phyloP scores from a whole-genome alignment of 2,797 vertebrate species.

The Salarias fasciatus region DNA sequence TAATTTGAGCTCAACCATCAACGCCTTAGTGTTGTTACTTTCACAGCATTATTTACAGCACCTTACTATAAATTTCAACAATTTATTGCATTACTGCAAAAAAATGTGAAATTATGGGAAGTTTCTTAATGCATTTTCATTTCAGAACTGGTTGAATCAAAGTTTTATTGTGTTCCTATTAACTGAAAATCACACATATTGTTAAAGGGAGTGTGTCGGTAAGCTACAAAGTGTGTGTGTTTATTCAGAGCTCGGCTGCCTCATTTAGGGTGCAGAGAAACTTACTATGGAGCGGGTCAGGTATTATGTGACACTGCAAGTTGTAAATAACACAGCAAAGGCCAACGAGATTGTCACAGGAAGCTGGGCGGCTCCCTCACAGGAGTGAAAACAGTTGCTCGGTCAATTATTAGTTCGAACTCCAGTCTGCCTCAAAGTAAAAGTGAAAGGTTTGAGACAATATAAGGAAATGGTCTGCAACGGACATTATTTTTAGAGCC shows the following conservation, averaged over 20 bases:
- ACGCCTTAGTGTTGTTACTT: too few relatives aligned
- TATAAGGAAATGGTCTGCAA: too few relatives aligned
- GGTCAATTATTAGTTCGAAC: conserved; percentile 26
- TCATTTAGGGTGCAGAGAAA: not conserved
- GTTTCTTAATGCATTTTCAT: too few relatives aligned
- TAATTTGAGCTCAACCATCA: too few relatives aligned
- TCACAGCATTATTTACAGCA: too few relatives aligned
- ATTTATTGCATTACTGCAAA: too few relatives aligned
- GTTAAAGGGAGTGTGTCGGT: not conserved
- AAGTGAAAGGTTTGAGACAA: conserved; percentile 1
- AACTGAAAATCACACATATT: too few relatives aligned
- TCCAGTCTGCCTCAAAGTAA: conserved; percentile 13
- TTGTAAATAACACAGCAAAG: conserved; percentile 35
- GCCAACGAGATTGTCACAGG: conserved; percentile 3
- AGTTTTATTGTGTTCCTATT: too few relatives aligned
- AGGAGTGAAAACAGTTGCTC: conserved; percentile 19
- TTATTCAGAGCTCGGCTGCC: not conserved
- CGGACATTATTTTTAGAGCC: too few relatives aligned
- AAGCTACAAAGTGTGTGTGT: not conserved
- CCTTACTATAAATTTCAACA: too few relatives aligned
- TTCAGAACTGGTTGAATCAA: too few relatives aligned
- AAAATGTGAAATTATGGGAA: too few relatives aligned
- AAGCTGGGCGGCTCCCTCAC: conserved; percentile 10
- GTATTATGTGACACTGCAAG: not conserved
- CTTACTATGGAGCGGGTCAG: not conserved